Evolutionary conservation across 2,113 vertebrate species (phyloP).

Genomic region (Ageneiosus marmoratus): DNA sequence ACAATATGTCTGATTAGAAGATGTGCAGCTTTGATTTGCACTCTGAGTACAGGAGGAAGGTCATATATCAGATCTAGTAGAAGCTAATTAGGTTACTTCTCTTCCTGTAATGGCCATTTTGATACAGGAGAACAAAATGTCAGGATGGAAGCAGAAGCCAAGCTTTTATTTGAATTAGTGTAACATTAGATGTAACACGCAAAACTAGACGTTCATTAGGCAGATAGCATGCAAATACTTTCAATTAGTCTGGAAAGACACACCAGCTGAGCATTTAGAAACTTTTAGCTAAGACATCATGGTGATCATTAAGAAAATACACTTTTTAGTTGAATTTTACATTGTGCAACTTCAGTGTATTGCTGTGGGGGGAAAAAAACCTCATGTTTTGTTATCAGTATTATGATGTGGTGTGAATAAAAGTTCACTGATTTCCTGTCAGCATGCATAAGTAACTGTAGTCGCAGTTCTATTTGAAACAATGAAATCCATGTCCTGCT

Average conservation of each 20-base stretch:
- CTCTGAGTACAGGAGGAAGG: constrained; percentile 73
- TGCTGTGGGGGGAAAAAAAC: background rate
- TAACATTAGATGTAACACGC: constrained; percentile 50
- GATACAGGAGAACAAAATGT: constrained; percentile 74
- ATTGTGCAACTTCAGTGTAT: background rate
- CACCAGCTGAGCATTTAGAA: background rate
- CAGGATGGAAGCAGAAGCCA: constrained; percentile 70
- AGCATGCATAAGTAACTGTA: background rate
- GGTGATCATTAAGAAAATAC: background rate
- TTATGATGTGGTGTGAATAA: background rate
- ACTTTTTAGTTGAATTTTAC: background rate
- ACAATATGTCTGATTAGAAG: constrained; percentile 76
- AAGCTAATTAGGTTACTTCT: constrained; percentile 75
- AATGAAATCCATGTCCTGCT: constrained; percentile 3
- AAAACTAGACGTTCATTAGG: constrained; percentile 55
- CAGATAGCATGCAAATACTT: constrained; percentile 61
- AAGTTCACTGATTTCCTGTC: background rate
- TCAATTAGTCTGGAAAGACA: constrained; percentile 74
- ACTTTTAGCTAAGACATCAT: background rate
- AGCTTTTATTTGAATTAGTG: constrained; percentile 66
- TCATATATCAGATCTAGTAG: constrained; percentile 73
- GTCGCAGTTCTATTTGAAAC: background rate
- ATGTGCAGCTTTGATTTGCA: constrained; percentile 67
- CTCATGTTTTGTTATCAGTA: background rate
- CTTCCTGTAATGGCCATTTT: constrained; percentile 74